Evolutionary conservation across 2,797 vertebrate species (phyloP).

Genomic region (Poliocrania exsul): DNA sequence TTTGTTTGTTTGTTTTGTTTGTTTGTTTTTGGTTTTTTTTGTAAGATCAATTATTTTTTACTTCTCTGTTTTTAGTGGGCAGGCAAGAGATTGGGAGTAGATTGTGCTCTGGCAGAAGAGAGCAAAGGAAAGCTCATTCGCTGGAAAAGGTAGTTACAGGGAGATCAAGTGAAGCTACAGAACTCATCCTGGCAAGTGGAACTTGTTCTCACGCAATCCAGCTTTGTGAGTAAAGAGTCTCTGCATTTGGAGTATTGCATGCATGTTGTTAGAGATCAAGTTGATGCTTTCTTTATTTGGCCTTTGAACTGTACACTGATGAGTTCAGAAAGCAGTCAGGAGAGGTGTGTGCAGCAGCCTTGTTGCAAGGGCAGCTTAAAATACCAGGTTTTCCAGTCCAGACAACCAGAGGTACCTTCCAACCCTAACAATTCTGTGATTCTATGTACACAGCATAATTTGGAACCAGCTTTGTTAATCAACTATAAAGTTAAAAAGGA

Average conservation of each 20-base stretch:
- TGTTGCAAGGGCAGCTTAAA: not conserved
- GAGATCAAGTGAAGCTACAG: not conserved
- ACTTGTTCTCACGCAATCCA: not conserved
- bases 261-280: not conserved
- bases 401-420: not conserved
- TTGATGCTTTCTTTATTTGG: not conserved
- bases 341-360: not conserved
- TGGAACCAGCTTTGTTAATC: not conserved
- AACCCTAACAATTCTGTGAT: not conserved
- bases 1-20: not conserved
- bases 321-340: not conserved
- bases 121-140: not conserved
- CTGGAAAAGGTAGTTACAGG: not conserved
- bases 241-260: not conserved
- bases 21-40: not conserved
- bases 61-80: not conserved
- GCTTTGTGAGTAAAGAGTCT: not conserved
- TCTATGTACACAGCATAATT: not conserved
- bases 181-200: conserved; percentile 1
- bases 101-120: not conserved
- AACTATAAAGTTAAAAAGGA: not conserved
- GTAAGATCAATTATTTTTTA: not conserved
- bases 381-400: not conserved
- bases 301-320: not conserved
- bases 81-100: not conserved